These are phyloP conservation scores for Caracal caracal DNA, from an alignment of 2,113 vertebrate genomes.

Conservation along the genomic window DNA sequence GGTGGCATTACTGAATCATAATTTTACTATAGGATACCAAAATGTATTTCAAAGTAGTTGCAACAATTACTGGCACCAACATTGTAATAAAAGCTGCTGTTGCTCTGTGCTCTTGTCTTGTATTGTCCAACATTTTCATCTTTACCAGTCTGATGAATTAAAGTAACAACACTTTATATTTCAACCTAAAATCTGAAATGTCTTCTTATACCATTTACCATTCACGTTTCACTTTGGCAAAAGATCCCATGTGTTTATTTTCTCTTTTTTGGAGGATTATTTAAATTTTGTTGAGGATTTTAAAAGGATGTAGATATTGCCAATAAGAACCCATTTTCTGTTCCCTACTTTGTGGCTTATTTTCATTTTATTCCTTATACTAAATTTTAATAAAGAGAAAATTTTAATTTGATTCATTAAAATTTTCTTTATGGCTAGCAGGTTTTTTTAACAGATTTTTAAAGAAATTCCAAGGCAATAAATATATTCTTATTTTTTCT, in stretches of 20 bases:
- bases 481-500: background rate
- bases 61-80: background rate
- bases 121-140: background rate
- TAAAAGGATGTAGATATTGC: background rate
- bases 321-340: background rate
- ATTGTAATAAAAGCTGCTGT: background rate
- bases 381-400: slow-evolving; percentile 21
- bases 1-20: background rate
- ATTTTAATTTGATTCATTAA: slow-evolving; percentile 17
- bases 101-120: background rate
- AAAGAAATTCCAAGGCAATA: background rate
- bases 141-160: background rate
- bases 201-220: background rate
- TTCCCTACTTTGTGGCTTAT: background rate
- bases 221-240: background rate
- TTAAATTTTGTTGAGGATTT: background rate
- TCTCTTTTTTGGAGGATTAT: background rate
- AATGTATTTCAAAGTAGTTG: background rate
- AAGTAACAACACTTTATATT: background rate
- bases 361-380: background rate
- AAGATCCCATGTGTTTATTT: background rate
- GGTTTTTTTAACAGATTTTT: background rate
- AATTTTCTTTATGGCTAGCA: background rate
- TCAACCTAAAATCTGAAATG: background rate
- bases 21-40: background rate